These are phyloP conservation scores for Choristoneura fumiferana DNA, from an alignment of 1,140 invertebrate genomes.

Conservation along the genomic window DNA sequence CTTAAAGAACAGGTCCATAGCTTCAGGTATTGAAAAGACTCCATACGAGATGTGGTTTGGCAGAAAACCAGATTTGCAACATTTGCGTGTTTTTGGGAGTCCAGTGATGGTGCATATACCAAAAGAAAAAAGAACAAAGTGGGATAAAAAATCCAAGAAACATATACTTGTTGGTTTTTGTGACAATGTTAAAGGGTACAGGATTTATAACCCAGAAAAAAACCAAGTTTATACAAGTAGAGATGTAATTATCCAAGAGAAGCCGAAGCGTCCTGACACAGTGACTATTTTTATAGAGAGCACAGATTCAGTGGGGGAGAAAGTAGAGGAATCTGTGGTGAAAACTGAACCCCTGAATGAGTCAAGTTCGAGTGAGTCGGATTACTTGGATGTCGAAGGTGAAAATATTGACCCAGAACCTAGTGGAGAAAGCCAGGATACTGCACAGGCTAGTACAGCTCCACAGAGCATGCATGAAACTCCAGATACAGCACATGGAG, in stretches of 20 bases:
- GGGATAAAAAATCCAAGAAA: conserved; percentile 23
- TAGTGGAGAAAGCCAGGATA: too few species aligned
- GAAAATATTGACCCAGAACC: too few species aligned
- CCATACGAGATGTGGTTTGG: too few species aligned
- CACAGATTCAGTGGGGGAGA: conserved; percentile 23
- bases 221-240: conserved; percentile 4
- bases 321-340: conserved; percentile 20
- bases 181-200: conserved; percentile 21
- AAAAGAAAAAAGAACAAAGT: conserved; percentile 27
- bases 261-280: not conserved
- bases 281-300: conserved; percentile 15
- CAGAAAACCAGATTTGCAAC: too few species aligned
- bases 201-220: conserved; percentile 10
- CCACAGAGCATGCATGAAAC: not conserved
- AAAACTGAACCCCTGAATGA: conserved; percentile 26
- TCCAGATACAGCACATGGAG: not conserved
- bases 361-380: conserved; percentile 6
- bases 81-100: too few species aligned
- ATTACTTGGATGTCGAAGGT: too few species aligned
- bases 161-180: conserved; percentile 25
- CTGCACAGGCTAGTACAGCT: conserved; percentile 6
- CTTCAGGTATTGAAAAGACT: too few species aligned
- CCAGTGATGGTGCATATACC: too few species aligned
- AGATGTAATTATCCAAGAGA: conserved; percentile 9
- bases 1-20: too few species aligned